phyloP scores from a whole-genome alignment of 2,113 vertebrate species.

The Bucco capensis region DNA sequence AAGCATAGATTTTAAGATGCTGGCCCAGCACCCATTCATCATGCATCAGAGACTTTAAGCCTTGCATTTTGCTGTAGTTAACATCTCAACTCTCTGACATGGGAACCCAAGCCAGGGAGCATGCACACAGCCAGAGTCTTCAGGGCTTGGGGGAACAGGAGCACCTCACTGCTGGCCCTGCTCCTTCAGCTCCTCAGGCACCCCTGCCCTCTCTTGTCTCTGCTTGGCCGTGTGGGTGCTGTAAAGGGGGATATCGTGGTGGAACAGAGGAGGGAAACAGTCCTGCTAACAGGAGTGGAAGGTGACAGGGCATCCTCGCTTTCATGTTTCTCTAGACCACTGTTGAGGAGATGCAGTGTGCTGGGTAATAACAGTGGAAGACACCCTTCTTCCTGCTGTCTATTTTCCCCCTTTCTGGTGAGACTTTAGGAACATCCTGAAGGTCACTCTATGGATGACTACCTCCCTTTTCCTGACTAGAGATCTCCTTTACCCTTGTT shows the following conservation, averaged over 20 bases:
- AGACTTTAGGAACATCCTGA: not conserved
- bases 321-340: not conserved
- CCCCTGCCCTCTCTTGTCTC: rapidly evolving
- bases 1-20: slow-evolving; percentile 76
- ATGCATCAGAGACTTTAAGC: slow-evolving; percentile 67
- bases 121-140: not conserved
- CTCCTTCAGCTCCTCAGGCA: rapidly evolving
- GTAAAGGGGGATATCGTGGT: rapidly evolving
- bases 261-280: not conserved
- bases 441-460: rapidly evolving
- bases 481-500: not conserved
- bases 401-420: not conserved
- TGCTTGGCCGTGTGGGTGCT: rapidly evolving
- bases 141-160: rapidly evolving
- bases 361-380: not conserved
- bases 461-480: not conserved
- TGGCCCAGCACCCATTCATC: slow-evolving; percentile 75
- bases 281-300: not conserved
- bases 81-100: slow-evolving; percentile 65
- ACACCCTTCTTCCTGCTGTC: not conserved
- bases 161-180: too few species aligned
- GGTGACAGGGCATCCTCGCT: not conserved
- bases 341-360: rapidly evolving
- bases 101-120: not conserved
- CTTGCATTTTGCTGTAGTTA: slow-evolving; percentile 66